Evolutionary conservation across 2,113 vertebrate genomes (phyloP), one percentile per base, ranked within the genome.

Genomic region (Euleptes europaea): DNA sequence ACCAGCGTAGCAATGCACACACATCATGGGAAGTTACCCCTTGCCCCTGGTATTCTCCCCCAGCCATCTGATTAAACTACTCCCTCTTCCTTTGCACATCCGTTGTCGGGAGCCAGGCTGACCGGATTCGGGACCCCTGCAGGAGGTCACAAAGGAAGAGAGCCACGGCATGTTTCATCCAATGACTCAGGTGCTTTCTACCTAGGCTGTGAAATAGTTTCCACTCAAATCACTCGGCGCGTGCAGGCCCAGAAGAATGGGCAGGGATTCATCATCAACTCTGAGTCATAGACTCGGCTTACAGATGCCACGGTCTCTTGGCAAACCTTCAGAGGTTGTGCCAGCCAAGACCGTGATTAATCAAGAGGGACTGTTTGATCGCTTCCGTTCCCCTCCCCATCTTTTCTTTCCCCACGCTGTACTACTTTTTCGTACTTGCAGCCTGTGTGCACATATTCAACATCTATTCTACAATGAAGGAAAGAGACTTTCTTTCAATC

Each of bases 111-210:
- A 2, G 5, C 0, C 1, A 66, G 73, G 76, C 11, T 28, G 4
- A 31, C n/a, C 54, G 42, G 14, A 73, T 40, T 3, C 26, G 23
- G 73, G 40, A 10, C 51, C 33, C 19, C 19, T 44, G 51, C 9
- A 15, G 23, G 23, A 21, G 70, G 12, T 6, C 10, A 10, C 28
- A 38, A 44, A 17, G 57, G 26, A n/a, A 35, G 17, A 44, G 14
- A 35, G 51, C 76, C 13, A 57, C 13, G 11, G 67, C 35, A 31
- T 15, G 11, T 21, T 69, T 86, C 38, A 51, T 67, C 57, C 33
- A 42, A 60, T 91, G 90, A 87, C 17, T 87, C 89, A 82, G 79
- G 11, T 28, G 57, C 51, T 28, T 1, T 19, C 49, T 35, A 12
- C 21, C 47, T 44, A 65, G n/a, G 42, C n/a, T 15, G 57, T 33